phyloP scores from a whole-genome alignment of 1,140 invertebrate genomes.

The Halesus radiatus region DNA sequence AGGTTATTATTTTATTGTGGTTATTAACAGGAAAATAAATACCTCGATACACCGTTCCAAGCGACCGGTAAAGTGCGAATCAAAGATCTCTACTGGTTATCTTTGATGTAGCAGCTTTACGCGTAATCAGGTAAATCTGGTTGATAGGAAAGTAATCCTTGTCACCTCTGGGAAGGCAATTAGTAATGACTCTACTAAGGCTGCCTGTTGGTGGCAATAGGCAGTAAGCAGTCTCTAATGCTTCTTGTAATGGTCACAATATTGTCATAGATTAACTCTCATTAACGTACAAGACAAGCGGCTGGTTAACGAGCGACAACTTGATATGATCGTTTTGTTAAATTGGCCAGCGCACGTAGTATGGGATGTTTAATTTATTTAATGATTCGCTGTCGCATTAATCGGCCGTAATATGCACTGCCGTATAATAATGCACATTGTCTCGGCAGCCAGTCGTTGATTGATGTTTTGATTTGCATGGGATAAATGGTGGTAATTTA shows the following conservation, averaged over 20 bases:
- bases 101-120: too few species aligned
- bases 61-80: too few species aligned
- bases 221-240: background rate
- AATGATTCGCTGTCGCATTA: slow-evolving; percentile 25
- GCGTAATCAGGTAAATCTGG: too few species aligned
- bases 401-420: slow-evolving; percentile 13
- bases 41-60: too few species aligned
- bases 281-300: background rate
- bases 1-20: too few species aligned
- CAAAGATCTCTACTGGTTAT: too few species aligned
- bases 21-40: too few species aligned
- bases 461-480: slow-evolving; percentile 18
- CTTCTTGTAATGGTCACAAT: background rate
- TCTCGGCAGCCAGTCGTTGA: background rate
- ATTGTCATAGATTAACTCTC: slow-evolving; percentile 24
- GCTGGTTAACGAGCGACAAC: slow-evolving; percentile 24
- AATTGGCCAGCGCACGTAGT: slow-evolving; percentile 21
- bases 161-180: background rate
- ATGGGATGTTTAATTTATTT: slow-evolving; percentile 27
- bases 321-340: slow-evolving; percentile 19
- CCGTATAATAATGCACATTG: slow-evolving; percentile 12
- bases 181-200: too few species aligned
- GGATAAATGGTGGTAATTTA: background rate
- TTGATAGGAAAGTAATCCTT: background rate
- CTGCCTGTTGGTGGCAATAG: too few species aligned